Conservation (phyloP, 2,888 invertebrate genomes). For the Drosophila picticornis region DNA sequence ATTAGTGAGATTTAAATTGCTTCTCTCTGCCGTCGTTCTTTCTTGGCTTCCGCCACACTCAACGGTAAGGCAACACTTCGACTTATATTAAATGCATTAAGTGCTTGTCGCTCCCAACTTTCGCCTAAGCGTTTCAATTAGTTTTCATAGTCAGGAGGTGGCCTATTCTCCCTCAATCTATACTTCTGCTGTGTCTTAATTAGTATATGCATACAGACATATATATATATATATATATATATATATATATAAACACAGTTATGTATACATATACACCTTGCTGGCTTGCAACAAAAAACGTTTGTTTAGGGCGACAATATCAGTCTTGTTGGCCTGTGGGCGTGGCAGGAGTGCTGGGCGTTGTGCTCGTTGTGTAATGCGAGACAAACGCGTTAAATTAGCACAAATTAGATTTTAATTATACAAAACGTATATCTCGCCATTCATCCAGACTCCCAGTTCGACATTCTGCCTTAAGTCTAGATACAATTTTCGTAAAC, state of each 20-base stretch:
- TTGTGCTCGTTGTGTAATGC: constrained; percentile 31
- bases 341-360: constrained; percentile 5
- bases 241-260: not conserved
- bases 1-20: constrained; percentile 84
- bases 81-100: constrained; percentile 79
- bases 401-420: constrained; percentile 69
- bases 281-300: constrained; percentile 4
- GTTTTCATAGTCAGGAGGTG: constrained; percentile 68
- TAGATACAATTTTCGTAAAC: constrained; percentile 3
- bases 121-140: constrained; percentile 82
- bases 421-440: constrained; percentile 42
- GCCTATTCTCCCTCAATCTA: constrained; percentile 11
- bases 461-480: constrained; percentile 1
- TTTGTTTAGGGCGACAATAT: constrained; percentile 37
- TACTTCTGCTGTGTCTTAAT: constrained; percentile 44
- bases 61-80: constrained; percentile 56
- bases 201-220: constrained; percentile 36
- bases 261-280: not conserved
- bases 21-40: constrained; percentile 64
- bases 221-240: not conserved
- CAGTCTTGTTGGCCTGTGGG: constrained; percentile 12
- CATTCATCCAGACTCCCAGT: not conserved
- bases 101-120: constrained; percentile 78
- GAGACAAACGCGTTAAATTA: constrained; percentile 62
- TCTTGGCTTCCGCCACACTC: constrained; percentile 29